These are phyloP conservation scores for Drosophila pegasa DNA, from an alignment of 2,888 invertebrate genomes.

Conservation along the genomic window DNA sequence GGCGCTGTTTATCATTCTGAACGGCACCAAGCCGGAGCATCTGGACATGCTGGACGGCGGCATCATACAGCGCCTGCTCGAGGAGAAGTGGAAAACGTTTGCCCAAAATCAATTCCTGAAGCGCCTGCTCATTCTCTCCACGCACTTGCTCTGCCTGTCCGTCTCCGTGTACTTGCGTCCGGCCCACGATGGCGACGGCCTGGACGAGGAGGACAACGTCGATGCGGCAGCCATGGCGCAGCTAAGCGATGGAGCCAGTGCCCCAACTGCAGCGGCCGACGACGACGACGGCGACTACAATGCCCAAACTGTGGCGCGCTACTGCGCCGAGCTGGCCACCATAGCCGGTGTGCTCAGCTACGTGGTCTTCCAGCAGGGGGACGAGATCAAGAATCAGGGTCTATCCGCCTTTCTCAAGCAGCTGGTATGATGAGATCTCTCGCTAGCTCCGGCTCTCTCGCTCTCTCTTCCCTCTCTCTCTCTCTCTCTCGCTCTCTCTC, in stretches of 20 bases:
- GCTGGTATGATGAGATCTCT: constrained; percentile 87
- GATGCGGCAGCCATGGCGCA: constrained; percentile 48
- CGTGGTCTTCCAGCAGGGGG: constrained; percentile 95
- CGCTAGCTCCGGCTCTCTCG: not conserved
- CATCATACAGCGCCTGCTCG: constrained; percentile 97
- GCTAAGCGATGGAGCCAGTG: constrained; percentile 21
- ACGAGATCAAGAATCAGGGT: constrained; percentile 98
- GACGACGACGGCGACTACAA: constrained; percentile 82
- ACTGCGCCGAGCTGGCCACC: constrained; percentile 93
- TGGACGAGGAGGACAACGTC: constrained; percentile 53
- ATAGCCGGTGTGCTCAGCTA: constrained; percentile 94
- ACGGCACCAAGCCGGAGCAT: constrained; percentile 98
- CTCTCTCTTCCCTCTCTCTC: too few species aligned
- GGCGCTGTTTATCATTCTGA: constrained; percentile 97
- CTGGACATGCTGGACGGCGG: constrained; percentile 99
- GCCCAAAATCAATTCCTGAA: constrained; percentile 97
- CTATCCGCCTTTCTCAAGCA: constrained; percentile 95
- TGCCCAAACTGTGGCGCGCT: constrained; percentile 86
- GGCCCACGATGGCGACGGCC: constrained; percentile 81
- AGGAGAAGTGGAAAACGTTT: constrained; percentile 99
- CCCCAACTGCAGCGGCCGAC: constrained; percentile 2
- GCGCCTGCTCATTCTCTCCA: constrained; percentile 93
- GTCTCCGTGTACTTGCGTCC: constrained; percentile 97
- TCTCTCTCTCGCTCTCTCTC: not conserved
- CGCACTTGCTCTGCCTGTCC: constrained; percentile 95